Base-by-base conservation (phyloP, 2,113 vertebrate species). In the Paralichthys olivaceus region DNA sequence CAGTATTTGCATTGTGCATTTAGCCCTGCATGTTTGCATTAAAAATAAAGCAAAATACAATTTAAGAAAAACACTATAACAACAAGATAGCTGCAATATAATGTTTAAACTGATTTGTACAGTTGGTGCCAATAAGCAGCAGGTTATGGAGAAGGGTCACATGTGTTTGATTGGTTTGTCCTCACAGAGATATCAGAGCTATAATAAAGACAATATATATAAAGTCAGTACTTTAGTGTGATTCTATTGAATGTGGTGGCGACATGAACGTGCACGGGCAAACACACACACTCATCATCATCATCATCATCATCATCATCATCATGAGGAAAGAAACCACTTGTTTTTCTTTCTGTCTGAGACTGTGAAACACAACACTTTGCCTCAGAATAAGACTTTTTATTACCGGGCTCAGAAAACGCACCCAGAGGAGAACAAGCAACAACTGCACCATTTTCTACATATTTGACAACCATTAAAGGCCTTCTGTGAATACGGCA, bases 381-480 rank as follows among this genome's bases (percentile, higher is more conserved):
- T 43, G 13, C 29, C 23, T 22, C 20, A 17, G 4, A 62, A 5
- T 9, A 19, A 19, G 0, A 32, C 2, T 62, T 80, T 67, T 64
- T 43, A 29, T 25, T 5, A 19, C 19, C 19, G 45, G 17, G 19
- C 14, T 19, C 14, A 20, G 19, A 55, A 29, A 20, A 34, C 5
- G 7, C 55, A 32, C 23, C 22, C 60, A 62, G 22, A 69, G 12
- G 7, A 34, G 29, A 64, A 19, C 3, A 47, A 19, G 23, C 74
- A 70, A 19, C 25, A 51, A 34, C 77, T 34, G 57, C 72, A 29
- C 47, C 62, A 75, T 23, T 55, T 19, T 37, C 20, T 60, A 6
- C 75, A 56, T 49, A 22, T 60, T 72, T 77, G 58, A 28, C 60
- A 72, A 23, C 51, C 56, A 79, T 58, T 69, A 51, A 69, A 51